Percentiles rank a stretch among this genome's conserved stretches.
phyloP scores from a whole-genome alignment of 2,797 vertebrate species.

The Poecilia velifera region DNA sequence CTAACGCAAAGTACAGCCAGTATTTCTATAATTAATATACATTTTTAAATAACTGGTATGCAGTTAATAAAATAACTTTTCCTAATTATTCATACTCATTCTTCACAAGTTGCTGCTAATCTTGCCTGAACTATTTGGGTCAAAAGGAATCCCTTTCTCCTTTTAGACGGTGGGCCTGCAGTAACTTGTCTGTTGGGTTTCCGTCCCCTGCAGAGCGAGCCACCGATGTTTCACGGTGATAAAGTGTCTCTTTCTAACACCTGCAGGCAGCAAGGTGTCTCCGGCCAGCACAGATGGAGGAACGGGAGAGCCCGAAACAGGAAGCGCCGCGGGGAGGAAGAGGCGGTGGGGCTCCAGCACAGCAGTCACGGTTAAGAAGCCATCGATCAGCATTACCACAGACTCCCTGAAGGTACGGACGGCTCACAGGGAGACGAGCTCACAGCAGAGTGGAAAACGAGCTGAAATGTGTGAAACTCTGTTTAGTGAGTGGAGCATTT shows the following conservation, averaged over 20 bases:
- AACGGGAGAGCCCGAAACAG: slow-evolving; percentile 82
- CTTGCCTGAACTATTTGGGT: not conserved
- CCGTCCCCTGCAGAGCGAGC: slow-evolving; percentile 3
- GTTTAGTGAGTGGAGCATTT: not conserved
- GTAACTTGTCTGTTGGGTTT: slow-evolving; percentile 14
- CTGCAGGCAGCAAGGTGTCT: slow-evolving; percentile 75
- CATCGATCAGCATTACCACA: slow-evolving; percentile 92
- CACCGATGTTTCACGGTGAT: not conserved
- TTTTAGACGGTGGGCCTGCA: slow-evolving; percentile 10
- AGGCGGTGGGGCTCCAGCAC: slow-evolving; percentile 93
- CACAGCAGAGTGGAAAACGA: not conserved
- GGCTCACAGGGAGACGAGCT: not conserved
- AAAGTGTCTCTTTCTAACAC: not conserved
- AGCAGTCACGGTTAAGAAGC: slow-evolving; percentile 89
- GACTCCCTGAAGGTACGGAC: slow-evolving; percentile 89
- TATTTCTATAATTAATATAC: not conserved
- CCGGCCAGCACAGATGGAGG: slow-evolving; percentile 63
- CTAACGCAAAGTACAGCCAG: not conserved
- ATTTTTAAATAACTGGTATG: not conserved
- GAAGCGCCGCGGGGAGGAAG: slow-evolving; percentile 84
- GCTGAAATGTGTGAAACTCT: not conserved
- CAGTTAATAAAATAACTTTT: not conserved
- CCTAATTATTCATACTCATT: not conserved
- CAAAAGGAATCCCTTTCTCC: slow-evolving; percentile 15
- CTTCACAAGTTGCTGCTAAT: slow-evolving; percentile 2